Evolutionary conservation across 1,140 invertebrate species (phyloP), one percentile per base, ranked within the genome.

Genomic region (Leptinotarsa lineolata): DNA sequence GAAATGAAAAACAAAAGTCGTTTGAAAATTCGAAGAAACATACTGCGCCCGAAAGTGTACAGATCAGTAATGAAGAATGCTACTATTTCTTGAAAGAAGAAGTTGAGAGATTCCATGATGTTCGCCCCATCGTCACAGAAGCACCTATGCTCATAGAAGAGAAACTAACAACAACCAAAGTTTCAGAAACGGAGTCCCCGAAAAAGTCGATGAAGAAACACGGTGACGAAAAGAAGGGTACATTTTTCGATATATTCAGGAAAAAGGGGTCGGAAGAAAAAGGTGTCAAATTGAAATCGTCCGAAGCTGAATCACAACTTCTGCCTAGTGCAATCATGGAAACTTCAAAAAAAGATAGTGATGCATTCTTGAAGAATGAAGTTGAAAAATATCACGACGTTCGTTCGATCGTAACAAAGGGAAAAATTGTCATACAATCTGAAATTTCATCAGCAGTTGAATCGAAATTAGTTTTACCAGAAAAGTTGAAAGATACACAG

Each of bases 371-470:
- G 16, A 58, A 75, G 22, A 46, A 66, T 20, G 77, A 77, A 74
- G 63, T 78, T 64, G 60, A 67, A 45, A 72, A 70, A 45, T 74
- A 76, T 54, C 70, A 78, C 63, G 77, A 78, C 30, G 73, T 77
- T 18, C 72, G 72, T 22, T 66, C n/a, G 6, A 48, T 72, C 16
- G 15, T 20, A 1, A 21, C 15, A 63, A 61, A 54, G 20, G 30
- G 54, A 70, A 22, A 12, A 67, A 24, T 67, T 54, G n/a, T 54
- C 61, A 46, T 59, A 13, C 5, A 70, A 68, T 24, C 44, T 75
- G 15, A 66, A 54, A 58, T 60, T 60, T 15, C 70, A 73, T 74
- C 24, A 73, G 59, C 11, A 72, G 16, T 67, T 54, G 46, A 70
- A 75, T 73, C 70, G 72, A 65, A 73, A 77, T 60, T 58, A 11